Conservation (phyloP, 2,113 vertebrate species). For the Brienomyrus brachyistius region DNA sequence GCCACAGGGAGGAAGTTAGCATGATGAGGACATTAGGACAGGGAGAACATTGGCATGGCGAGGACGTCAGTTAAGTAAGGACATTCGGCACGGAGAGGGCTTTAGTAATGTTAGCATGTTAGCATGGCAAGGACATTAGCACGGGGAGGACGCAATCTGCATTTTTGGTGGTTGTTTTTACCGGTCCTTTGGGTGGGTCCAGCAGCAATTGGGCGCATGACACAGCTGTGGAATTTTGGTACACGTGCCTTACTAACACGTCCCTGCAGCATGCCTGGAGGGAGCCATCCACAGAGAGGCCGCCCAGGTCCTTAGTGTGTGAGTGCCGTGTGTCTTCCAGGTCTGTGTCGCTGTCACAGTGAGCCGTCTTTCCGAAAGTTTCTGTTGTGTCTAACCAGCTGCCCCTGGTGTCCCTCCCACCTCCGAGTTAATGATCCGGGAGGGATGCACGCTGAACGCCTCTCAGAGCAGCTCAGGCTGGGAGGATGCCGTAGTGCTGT, state of each 20-base stretch:
- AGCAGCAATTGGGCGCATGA: constrained; percentile 33
- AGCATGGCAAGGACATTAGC: background rate
- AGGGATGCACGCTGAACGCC: constrained; percentile 22
- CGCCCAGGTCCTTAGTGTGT: background rate
- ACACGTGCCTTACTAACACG: constrained; percentile 49
- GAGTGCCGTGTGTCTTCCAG: constrained; percentile 28
- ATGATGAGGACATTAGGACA: background rate
- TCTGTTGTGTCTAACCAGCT: background rate
- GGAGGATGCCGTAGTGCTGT: constrained; percentile 39
- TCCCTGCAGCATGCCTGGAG: constrained; percentile 27
- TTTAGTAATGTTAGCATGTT: background rate
- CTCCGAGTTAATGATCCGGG: constrained; percentile 39
- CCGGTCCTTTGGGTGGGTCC: background rate
- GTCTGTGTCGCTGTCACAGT: background rate
- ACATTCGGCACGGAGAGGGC: background rate
- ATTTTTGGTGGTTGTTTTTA: background rate
- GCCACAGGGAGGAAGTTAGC: background rate
- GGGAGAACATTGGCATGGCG: background rate
- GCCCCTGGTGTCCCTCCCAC: background rate
- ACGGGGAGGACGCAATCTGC: background rate
- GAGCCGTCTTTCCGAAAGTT: constrained; percentile 13
- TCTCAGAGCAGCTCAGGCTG: constrained; percentile 33
- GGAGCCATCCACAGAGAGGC: background rate
- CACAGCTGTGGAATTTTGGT: constrained; percentile 62
- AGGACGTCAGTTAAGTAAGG: background rate